phyloP scores from a whole-genome alignment of 2,797 vertebrate species.

The Discoglossus pictus region DNA sequence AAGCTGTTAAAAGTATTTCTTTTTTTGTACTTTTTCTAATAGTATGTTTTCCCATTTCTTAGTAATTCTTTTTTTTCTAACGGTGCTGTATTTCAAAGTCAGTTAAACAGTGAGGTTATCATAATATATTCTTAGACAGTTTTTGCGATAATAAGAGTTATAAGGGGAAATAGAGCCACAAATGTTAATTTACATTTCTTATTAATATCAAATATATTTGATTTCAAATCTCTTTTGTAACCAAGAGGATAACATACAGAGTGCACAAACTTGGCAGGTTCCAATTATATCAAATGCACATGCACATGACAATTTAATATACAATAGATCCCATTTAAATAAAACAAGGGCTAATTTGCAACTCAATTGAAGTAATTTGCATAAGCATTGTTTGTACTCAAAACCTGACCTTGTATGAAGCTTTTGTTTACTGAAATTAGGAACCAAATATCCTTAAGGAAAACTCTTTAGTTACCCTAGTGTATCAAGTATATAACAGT shows the following conservation, averaged over 20 bases:
- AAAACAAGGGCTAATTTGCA: conserved; percentile 32
- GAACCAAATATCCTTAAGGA: conserved; percentile 3
- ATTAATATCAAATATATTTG: conserved; percentile 17
- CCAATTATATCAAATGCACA: conserved; percentile 3
- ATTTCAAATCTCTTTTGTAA: conserved; percentile 4
- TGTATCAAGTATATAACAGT: neutral
- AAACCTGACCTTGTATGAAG: conserved; percentile 28
- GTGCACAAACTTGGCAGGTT: conserved; percentile 6
- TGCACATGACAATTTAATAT: conserved; percentile 16
- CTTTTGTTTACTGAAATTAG: conserved; percentile 31
- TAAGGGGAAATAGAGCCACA: too few species aligned
- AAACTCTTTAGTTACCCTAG: neutral
- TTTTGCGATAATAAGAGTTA: too few species aligned
- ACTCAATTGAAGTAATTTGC: conserved; percentile 22
- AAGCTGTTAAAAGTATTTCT: too few species aligned
- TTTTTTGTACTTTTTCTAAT: too few species aligned
- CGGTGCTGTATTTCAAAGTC: too few species aligned
- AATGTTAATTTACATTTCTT: too few species aligned
- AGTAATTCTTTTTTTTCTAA: too few species aligned
- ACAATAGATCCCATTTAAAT: conserved; percentile 28
- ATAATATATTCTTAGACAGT: too few species aligned
- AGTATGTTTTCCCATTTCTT: too few species aligned
- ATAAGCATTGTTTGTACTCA: conserved; percentile 36
- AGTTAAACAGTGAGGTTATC: too few species aligned
- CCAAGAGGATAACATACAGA: conserved; percentile 12